These are phyloP conservation scores for Melieria omissa DNA, from an alignment of 2,888 invertebrate species.

Conservation along the genomic window DNA sequence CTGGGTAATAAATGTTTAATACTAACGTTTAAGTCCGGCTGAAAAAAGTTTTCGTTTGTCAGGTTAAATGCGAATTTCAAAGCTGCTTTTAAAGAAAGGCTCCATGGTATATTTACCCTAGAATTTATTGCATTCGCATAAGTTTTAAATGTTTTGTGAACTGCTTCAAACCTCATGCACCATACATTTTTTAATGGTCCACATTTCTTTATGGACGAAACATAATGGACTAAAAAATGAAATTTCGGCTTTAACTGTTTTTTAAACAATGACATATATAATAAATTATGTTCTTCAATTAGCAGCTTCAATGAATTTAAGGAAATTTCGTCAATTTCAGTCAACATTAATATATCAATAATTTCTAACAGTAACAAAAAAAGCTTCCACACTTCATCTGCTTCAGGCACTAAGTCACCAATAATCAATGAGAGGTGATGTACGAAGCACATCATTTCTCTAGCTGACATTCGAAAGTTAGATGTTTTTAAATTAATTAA, in stretches of 20 bases:
- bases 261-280: constrained; percentile 14
- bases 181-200: constrained; percentile 32
- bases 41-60: too few species aligned
- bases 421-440: constrained; percentile 43
- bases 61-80: too few species aligned
- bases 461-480: constrained; percentile 44
- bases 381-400: constrained; percentile 39
- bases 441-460: constrained; percentile 41
- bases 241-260: constrained; percentile 24
- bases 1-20: too few species aligned
- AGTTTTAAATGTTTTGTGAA: too few species aligned
- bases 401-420: constrained; percentile 43
- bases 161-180: constrained; percentile 12
- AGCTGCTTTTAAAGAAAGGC: too few species aligned
- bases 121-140: too few species aligned
- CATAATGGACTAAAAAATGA: constrained; percentile 30
- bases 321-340: constrained; percentile 7
- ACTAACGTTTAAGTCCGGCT: too few species aligned
- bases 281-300: constrained; percentile 21
- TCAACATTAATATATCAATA: constrained; percentile 37
- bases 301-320: constrained; percentile 14
- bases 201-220: constrained; percentile 26
- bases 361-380: constrained; percentile 39
- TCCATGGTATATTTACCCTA: too few species aligned
- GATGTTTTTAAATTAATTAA: constrained; percentile 30